A percentile compares a stretch with the other conserved stretches of the same genome.
Conservation (phyloP, 2,888 invertebrate species). For the Erynnis tages region DNA sequence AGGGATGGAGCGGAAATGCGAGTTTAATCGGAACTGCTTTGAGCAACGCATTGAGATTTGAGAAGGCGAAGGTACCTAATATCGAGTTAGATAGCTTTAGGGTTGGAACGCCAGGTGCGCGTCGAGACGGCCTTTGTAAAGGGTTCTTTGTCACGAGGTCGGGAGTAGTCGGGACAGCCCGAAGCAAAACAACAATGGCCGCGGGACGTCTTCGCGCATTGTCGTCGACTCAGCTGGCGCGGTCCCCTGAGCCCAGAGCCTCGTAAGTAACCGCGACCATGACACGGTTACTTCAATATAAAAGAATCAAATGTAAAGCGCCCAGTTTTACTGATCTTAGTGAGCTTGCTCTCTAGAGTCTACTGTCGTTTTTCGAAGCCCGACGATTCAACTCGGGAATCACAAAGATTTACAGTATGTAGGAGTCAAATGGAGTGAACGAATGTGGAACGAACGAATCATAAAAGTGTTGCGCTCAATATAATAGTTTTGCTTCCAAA, state of each 20-base stretch:
- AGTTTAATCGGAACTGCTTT: slow-evolving; percentile 40
- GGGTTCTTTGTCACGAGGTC: slow-evolving; percentile 43
- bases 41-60: slow-evolving; percentile 44
- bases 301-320: slow-evolving; percentile 26
- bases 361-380: too few relatives aligned
- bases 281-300: slow-evolving; percentile 45
- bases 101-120: slow-evolving; percentile 72
- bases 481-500: too few relatives aligned
- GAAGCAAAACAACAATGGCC: slow-evolving; percentile 63
- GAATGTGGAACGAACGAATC: too few relatives aligned
- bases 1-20: slow-evolving; percentile 52
- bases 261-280: slow-evolving; percentile 55
- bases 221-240: slow-evolving; percentile 75
- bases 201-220: slow-evolving; percentile 77
- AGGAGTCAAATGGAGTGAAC: too few relatives aligned
- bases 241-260: slow-evolving; percentile 47
- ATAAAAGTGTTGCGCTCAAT: too few relatives aligned
- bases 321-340: background rate
- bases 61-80: slow-evolving; percentile 45
- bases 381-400: too few relatives aligned
- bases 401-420: too few relatives aligned
- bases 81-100: slow-evolving; percentile 58
- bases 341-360: background rate
- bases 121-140: slow-evolving; percentile 67
- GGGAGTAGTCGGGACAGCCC: slow-evolving; percentile 41